These are phyloP conservation scores for Antitype chi DNA, from an alignment of 2,888 invertebrate genomes.

Conservation along the genomic window DNA sequence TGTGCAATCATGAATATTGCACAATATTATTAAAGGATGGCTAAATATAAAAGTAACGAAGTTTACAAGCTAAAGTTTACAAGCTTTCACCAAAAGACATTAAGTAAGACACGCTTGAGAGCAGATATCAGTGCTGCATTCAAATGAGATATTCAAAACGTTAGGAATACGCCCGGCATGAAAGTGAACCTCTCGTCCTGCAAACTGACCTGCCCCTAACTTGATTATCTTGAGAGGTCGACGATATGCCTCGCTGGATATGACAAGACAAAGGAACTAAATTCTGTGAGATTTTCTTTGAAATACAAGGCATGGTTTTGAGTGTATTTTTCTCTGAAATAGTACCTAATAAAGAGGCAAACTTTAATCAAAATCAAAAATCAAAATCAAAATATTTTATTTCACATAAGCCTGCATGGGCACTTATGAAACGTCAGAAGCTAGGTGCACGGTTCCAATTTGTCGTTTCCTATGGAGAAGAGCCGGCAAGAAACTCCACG, in stretches of 20 bases:
- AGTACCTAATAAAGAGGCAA: too few relatives aligned
- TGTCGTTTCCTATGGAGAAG: too few relatives aligned
- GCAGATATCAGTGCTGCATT: constrained; percentile 61
- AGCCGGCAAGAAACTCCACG: too few relatives aligned
- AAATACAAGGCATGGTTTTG: not conserved
- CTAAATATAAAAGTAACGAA: not conserved
- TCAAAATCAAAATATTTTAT: too few relatives aligned
- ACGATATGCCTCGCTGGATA: constrained; percentile 63
- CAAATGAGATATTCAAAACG: constrained; percentile 75
- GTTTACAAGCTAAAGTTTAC: not conserved
- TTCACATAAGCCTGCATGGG: too few relatives aligned
- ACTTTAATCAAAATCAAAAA: too few relatives aligned
- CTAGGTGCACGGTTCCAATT: too few relatives aligned
- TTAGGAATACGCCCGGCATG: constrained; percentile 74
- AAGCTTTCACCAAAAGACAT: constrained; percentile 51
- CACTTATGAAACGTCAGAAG: too few relatives aligned
- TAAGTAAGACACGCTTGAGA: constrained; percentile 26
- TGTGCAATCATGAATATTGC: too few relatives aligned
- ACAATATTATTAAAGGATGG: too few relatives aligned
- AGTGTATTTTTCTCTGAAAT: not conserved
- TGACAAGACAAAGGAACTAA: constrained; percentile 33
- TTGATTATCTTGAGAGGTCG: constrained; percentile 75
- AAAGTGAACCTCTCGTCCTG: constrained; percentile 77
- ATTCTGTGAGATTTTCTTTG: not conserved
- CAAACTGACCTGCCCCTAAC: constrained; percentile 80